Evolutionary conservation across 2,888 invertebrate genomes (phyloP).

Genomic region (Nineta flava): DNA sequence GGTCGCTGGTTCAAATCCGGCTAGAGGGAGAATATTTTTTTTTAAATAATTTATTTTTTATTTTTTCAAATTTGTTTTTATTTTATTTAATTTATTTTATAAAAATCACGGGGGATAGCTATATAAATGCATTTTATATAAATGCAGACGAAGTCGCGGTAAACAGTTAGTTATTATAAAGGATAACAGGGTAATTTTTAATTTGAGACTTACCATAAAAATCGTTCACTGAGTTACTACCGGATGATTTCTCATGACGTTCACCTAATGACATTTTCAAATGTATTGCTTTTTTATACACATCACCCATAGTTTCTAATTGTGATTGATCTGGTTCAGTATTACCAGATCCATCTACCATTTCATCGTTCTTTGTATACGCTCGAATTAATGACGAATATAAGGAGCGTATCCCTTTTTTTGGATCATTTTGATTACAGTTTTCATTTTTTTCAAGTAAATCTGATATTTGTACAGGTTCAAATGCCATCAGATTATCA

Average conservation of each 20-base stretch:
- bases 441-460: slow-evolving; percentile 9
- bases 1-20: too few relatives aligned
- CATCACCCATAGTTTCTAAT: slow-evolving; percentile 19
- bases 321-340: slow-evolving; percentile 21
- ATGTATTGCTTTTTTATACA: slow-evolving; percentile 21
- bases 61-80: too few relatives aligned
- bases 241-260: slow-evolving; percentile 11
- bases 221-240: slow-evolving; percentile 19
- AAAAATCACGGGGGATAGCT: too few relatives aligned
- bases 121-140: too few relatives aligned
- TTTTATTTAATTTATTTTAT: too few relatives aligned
- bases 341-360: slow-evolving; percentile 19
- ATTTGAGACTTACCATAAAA: slow-evolving; percentile 20
- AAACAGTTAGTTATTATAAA: too few relatives aligned
- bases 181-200: too few relatives aligned
- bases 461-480: slow-evolving; percentile 12
- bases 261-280: slow-evolving; percentile 25
- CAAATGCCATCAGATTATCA: slow-evolving; percentile 3
- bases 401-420: slow-evolving; percentile 16
- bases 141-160: too few relatives aligned
- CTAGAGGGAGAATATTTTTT: too few relatives aligned
- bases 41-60: too few relatives aligned
- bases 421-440: slow-evolving; percentile 16
- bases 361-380: slow-evolving; percentile 8
- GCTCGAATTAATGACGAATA: slow-evolving; percentile 18